These are phyloP conservation scores for Stenchaetothrips biformis DNA, from an alignment of 2,888 invertebrate genomes.

Conservation along the genomic window DNA sequence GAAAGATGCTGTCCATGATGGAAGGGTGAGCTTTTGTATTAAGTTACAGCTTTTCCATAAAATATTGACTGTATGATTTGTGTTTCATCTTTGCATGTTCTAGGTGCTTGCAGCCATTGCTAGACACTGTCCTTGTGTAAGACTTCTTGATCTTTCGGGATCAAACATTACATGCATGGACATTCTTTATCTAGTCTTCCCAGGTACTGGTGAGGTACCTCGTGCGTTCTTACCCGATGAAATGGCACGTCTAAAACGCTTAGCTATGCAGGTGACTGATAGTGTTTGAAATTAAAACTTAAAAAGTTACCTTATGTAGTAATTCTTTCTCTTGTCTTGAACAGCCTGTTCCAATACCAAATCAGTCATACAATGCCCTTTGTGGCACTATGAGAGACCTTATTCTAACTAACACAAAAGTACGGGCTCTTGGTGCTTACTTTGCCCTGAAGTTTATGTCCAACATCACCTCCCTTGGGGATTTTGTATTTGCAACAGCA, in stretches of 20 bases:
- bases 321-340: neutral
- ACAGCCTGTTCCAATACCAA: neutral
- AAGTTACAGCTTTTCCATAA: neutral
- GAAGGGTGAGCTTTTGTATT: neutral
- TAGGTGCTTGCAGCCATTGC: conserved; percentile 4
- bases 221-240: neutral
- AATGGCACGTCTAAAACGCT: neutral
- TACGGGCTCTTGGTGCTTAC: neutral
- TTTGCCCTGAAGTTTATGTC: neutral
- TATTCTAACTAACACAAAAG: conserved; percentile 5
- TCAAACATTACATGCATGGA: neutral
- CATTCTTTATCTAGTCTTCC: conserved; percentile 5
- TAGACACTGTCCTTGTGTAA: neutral
- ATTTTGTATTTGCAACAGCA: conserved; percentile 10
- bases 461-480: neutral
- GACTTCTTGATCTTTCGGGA: neutral
- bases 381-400: neutral
- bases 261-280: conserved; percentile 13
- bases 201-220: neutral
- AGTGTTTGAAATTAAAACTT: neutral
- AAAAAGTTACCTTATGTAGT: neutral
- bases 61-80: too few relatives aligned
- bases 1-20: neutral
- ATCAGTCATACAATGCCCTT: neutral
- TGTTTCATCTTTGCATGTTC: neutral